phyloP scores from a whole-genome alignment of 2,797 vertebrate genomes.

The Petrocephalus sullivani region DNA sequence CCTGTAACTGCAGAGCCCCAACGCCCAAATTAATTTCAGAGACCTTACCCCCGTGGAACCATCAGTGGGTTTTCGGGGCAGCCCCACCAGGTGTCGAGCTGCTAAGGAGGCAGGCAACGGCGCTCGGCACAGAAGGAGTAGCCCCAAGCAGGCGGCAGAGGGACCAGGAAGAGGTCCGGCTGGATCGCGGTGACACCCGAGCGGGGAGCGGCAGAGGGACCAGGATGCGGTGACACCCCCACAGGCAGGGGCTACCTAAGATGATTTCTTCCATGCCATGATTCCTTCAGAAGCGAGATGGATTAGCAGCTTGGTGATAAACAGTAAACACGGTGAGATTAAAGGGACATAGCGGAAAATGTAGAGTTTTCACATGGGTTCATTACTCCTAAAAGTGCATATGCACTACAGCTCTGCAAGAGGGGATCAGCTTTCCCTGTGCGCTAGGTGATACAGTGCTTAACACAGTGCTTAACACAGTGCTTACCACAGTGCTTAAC shows the following conservation, averaged over 20 bases:
- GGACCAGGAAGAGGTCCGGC: conserved; percentile 16
- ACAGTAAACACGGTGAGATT: not conserved
- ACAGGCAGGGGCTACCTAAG: not conserved
- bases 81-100: conserved; percentile 25
- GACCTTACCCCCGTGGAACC: not conserved
- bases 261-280: not conserved
- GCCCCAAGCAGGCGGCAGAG: conserved; percentile 47
- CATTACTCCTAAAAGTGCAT: not conserved
- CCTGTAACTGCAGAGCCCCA: conserved; percentile 50
- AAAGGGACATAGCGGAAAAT: not conserved
- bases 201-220: no score
- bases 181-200: no score
- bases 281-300: not conserved
- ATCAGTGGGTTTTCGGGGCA: conserved; percentile 33
- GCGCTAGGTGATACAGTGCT: not conserved
- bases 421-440: not conserved
- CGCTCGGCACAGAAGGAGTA: conserved; percentile 44
- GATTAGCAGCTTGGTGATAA: not conserved
- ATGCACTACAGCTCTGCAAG: not conserved
- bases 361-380: not conserved
- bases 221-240: no score
- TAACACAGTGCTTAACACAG: not conserved
- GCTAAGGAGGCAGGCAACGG: conserved; percentile 14
- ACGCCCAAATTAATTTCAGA: conserved; percentile 45
- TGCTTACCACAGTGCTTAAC: not conserved